Evolutionary conservation across 2,797 vertebrate species (phyloP).

Genomic region (Microhierax caerulescens): DNA sequence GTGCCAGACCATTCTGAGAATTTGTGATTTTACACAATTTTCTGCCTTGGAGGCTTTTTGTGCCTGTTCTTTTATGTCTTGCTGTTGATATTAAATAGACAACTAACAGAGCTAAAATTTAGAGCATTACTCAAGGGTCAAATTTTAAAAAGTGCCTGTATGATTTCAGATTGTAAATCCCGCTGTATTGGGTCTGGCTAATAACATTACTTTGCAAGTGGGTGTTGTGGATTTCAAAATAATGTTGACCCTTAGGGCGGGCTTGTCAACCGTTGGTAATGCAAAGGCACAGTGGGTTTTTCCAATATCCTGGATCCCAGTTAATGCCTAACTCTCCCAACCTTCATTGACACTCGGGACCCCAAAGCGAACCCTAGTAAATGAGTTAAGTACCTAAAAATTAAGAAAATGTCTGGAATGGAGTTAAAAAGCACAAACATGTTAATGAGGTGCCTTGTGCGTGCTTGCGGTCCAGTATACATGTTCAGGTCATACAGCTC

Average conservation of each 20-base stretch:
- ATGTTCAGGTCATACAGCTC: not conserved
- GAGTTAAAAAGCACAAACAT: not conserved
- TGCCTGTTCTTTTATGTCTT: conserved; percentile 30
- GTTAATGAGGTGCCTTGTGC: not conserved
- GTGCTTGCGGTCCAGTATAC: not conserved
- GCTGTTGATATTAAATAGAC: not conserved
- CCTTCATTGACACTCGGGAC: not conserved
- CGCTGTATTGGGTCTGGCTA: not conserved
- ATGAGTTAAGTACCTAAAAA: not conserved
- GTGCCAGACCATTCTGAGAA: conserved; percentile 37
- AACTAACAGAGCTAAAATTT: conserved; percentile 10
- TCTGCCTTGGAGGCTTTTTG: not conserved
- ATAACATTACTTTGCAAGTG: not conserved
- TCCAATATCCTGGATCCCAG: not conserved
- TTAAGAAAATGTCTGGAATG: not conserved
- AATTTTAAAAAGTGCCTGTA: not conserved
- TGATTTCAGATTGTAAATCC: not conserved
- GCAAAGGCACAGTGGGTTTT: not conserved
- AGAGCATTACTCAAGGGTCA: not conserved
- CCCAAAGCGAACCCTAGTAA: not conserved
- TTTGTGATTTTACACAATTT: conserved; percentile 28
- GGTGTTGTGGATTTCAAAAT: not conserved
- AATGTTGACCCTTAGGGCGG: not conserved
- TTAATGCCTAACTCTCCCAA: not conserved
- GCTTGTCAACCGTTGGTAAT: not conserved